A percentile compares a stretch with the other conserved stretches of the same genome.
These are phyloP conservation scores for Beroe ovata DNA, from an alignment of 37 sponge, comb jelly and placozoan species.

Conservation along the genomic window DNA sequence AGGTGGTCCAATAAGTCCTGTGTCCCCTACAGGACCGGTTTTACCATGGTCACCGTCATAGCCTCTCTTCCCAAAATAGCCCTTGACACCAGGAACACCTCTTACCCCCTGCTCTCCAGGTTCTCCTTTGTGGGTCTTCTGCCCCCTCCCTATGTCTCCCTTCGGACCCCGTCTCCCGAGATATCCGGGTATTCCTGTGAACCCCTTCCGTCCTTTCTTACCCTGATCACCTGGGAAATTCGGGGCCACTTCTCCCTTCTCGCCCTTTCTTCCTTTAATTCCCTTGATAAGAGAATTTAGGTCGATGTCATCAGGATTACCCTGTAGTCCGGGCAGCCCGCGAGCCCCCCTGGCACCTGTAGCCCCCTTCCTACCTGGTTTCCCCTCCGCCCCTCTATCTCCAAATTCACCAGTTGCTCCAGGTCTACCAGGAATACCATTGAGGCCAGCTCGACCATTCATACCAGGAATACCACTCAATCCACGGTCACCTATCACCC, in stretches of 20 bases:
- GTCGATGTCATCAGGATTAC: slow-evolving; percentile 54
- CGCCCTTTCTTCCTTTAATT: not conserved
- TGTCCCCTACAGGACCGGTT: not conserved
- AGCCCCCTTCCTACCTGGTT: not conserved
- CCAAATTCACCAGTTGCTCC: slow-evolving; percentile 20
- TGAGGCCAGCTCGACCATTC: not conserved
- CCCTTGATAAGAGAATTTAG: not conserved
- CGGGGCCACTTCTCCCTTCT: slow-evolving; percentile 15
- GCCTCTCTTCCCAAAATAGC: slow-evolving; percentile 16
- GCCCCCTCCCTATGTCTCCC: not conserved
- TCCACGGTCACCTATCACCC: not conserved
- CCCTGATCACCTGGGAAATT: not conserved
- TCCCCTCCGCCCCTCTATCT: not conserved
- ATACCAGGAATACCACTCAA: slow-evolving; percentile 16
- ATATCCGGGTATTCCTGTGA: slow-evolving; percentile 40
- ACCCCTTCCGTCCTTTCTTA: slow-evolving; percentile 22
- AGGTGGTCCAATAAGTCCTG: not conserved
- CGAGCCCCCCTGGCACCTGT: not conserved
- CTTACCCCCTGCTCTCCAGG: not conserved
- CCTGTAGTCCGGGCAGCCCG: slow-evolving; percentile 2
- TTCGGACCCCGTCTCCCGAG: not conserved
- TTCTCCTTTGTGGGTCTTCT: not conserved
- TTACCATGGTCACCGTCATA: not conserved
- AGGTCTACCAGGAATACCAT: slow-evolving; percentile 31
- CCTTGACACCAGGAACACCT: slow-evolving; percentile 7